phyloP scores from a whole-genome alignment of 1,140 invertebrate genomes.

The Hydropsyche tenuis region DNA sequence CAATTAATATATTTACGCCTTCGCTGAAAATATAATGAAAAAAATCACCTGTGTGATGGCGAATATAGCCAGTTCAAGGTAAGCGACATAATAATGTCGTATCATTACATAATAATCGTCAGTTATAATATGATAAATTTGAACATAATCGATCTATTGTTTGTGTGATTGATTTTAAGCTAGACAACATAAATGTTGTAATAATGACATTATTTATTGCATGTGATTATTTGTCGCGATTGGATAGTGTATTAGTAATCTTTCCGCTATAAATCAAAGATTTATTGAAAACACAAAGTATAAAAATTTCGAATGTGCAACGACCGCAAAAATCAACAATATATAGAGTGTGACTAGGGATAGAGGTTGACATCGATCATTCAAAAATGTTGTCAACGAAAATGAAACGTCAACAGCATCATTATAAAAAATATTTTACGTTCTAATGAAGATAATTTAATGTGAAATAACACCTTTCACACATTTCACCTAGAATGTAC shows the following conservation, averaged over 20 bases:
- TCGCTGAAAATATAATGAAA: neutral
- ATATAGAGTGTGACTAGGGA: slow-evolving; percentile 24
- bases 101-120: no score
- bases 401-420: no score
- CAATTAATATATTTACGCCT: slow-evolving; percentile 1
- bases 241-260: no score
- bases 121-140: neutral
- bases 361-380: neutral
- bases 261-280: no score
- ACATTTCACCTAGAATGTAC: no score
- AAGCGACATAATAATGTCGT: neutral
- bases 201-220: no score
- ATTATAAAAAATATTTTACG: no score
- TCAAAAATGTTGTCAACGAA: no score
- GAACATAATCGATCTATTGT: neutral
- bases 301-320: slow-evolving; percentile 1
- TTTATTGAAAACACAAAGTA: neutral
- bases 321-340: slow-evolving; percentile 12
- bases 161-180: neutral
- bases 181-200: no score
- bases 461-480: no score
- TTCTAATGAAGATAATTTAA: no score
- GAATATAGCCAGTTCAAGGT: slow-evolving; percentile 1
- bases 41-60: slow-evolving; percentile 3
- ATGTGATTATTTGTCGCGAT: no score